Conservation (phyloP, 2,113 vertebrate genomes). For the Equus przewalskii region DNA sequence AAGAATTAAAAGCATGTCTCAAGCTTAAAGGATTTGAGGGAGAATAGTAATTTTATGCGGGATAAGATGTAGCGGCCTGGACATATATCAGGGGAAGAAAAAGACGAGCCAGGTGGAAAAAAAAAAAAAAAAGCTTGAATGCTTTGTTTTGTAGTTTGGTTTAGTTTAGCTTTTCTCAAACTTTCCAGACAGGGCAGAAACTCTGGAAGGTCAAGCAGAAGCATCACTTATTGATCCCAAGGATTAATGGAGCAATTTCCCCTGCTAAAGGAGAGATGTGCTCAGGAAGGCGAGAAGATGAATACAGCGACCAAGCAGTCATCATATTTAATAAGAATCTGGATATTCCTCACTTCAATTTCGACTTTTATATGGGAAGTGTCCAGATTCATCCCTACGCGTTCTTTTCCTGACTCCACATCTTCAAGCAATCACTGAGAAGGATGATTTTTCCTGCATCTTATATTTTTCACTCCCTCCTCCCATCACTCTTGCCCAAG, state of each 20-base stretch:
- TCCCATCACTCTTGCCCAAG: neutral
- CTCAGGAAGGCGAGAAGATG: neutral
- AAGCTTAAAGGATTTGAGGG: neutral
- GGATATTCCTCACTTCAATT: neutral
- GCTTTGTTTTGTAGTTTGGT: neutral
- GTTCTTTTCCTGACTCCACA: neutral
- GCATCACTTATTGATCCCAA: neutral
- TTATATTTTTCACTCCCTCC: neutral
- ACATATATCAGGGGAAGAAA: neutral
- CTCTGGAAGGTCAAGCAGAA: neutral
- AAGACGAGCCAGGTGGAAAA: neutral
- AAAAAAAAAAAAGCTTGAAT: neutral
- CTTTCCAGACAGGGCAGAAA: neutral
- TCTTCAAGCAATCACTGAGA: neutral
- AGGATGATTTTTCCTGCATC: neutral
- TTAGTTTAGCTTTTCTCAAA: neutral
- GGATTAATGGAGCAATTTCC: neutral
- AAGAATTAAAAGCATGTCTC: neutral
- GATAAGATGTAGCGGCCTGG: neutral
- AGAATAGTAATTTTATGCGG: neutral
- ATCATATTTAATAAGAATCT: neutral
- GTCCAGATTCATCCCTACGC: rapidly evolving
- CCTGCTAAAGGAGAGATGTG: neutral
- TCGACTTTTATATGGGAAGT: rapidly evolving
- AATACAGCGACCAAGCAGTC: neutral